Percentiles rank a stretch among this genome's conserved stretches.
phyloP scores from a whole-genome alignment of 2,888 invertebrate species.

The Epinotia demarniana region DNA sequence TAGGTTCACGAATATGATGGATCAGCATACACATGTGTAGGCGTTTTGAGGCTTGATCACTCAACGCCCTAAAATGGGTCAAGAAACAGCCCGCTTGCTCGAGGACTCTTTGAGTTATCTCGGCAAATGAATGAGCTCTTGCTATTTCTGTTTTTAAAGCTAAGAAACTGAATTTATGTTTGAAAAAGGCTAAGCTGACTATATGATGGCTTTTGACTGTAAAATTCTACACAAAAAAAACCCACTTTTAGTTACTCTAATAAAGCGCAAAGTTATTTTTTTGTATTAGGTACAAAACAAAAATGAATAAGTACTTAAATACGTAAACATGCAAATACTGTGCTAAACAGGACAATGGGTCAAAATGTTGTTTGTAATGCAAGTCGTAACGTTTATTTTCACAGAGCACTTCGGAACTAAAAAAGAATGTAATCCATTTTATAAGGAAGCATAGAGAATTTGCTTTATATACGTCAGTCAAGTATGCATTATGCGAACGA shows the following conservation, averaged over 20 bases:
- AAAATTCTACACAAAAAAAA: not conserved
- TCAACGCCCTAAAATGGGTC: conserved; percentile 41
- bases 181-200: not conserved
- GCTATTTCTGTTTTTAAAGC: conserved; percentile 12
- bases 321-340: too few species aligned
- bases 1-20: not conserved
- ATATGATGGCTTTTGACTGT: not conserved
- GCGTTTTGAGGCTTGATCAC: conserved; percentile 32
- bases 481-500: too few species aligned
- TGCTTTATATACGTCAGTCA: too few species aligned
- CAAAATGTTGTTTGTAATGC: too few species aligned
- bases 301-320: too few species aligned
- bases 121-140: conserved; percentile 18
- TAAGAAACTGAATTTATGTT: not conserved
- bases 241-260: not conserved
- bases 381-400: too few species aligned
- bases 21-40: not conserved
- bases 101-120: conserved; percentile 37
- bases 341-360: too few species aligned
- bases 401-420: too few species aligned
- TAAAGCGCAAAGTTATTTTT: not conserved
- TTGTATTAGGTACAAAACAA: not conserved
- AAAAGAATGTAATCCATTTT: too few species aligned
- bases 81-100: conserved; percentile 14
- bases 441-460: too few species aligned